Percentiles rank a stretch among this genome's conserved stretches.
phyloP scores from a whole-genome alignment of 2,888 invertebrate species.

The Embidobia sp. region DNA sequence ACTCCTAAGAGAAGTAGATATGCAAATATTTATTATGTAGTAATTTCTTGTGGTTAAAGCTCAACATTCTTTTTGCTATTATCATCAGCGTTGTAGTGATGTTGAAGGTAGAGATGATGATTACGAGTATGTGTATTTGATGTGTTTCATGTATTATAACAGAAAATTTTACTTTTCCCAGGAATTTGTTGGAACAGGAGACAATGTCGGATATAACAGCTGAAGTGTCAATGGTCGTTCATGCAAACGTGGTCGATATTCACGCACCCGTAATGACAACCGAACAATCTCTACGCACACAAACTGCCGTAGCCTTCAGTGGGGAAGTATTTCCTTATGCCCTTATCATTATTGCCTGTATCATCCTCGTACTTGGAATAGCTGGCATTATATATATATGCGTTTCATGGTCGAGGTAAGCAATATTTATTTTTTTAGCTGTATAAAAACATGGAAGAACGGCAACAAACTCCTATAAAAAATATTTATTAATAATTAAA shows the following conservation, averaged over 20 bases:
- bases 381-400: constrained; percentile 96
- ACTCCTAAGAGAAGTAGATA: constrained; percentile 24
- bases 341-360: constrained; percentile 92
- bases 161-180: constrained; percentile 77
- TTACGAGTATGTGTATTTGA: neutral
- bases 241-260: constrained; percentile 87
- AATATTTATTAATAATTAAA: too few species aligned
- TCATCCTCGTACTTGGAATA: constrained; percentile 93
- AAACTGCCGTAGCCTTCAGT: constrained; percentile 83
- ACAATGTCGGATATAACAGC: constrained; percentile 87
- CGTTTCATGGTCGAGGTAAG: constrained; percentile 95
- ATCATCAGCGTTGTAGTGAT: too few species aligned
- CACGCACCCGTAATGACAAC: constrained; percentile 84
- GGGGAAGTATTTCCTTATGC: constrained; percentile 93
- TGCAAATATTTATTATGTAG: constrained; percentile 19
- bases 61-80: too few species aligned
- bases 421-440: neutral
- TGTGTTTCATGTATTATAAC: too few species aligned
- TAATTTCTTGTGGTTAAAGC: neutral
- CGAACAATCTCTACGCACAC: constrained; percentile 82
- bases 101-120: too few species aligned
- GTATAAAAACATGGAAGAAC: too few species aligned
- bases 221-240: constrained; percentile 86
- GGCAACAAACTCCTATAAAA: too few species aligned
- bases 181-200: constrained; percentile 84